Percentiles rank a stretch among this genome's conserved stretches.
Evolutionary conservation across 2,888 invertebrate genomes (phyloP).

Genomic region (Colostygia pectinataria): DNA sequence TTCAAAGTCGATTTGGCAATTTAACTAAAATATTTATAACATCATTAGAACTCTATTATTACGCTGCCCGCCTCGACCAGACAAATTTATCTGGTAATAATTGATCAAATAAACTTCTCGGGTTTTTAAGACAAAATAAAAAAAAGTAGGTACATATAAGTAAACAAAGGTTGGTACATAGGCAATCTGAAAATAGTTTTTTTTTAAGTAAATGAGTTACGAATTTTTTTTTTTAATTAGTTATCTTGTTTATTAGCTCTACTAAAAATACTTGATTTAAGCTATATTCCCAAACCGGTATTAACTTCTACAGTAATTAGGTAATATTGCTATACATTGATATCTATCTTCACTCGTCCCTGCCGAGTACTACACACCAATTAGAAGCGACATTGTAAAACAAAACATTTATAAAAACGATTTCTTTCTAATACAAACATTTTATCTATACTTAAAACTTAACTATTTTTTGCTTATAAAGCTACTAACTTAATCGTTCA

Average conservation of each 20-base stretch:
- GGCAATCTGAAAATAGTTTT: too few relatives aligned
- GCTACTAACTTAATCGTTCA: background rate
- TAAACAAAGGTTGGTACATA: too few relatives aligned
- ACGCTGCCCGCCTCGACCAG: too few relatives aligned
- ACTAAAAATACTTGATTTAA: too few relatives aligned
- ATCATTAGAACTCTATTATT: too few relatives aligned
- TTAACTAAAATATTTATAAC: slow-evolving; percentile 2
- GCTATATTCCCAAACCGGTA: slow-evolving; percentile 62
- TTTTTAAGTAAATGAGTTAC: too few relatives aligned
- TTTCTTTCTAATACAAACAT: slow-evolving; percentile 37
- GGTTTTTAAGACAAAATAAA: too few relatives aligned
- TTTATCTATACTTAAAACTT: slow-evolving; percentile 29
- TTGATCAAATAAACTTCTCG: too few relatives aligned
- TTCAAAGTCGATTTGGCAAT: slow-evolving; percentile 69
- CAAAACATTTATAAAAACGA: slow-evolving; percentile 36
- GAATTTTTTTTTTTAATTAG: too few relatives aligned
- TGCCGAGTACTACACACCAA: slow-evolving; percentile 45
- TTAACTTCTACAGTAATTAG: slow-evolving; percentile 61
- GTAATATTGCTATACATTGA: slow-evolving; percentile 70
- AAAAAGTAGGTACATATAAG: too few relatives aligned
- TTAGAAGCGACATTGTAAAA: slow-evolving; percentile 43
- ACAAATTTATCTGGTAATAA: too few relatives aligned
- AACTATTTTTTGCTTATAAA: slow-evolving; percentile 14
- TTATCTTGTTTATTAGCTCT: too few relatives aligned
- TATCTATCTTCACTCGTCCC: slow-evolving; percentile 53